Percentiles rank a stretch among this genome's conserved stretches.
phyloP scores from a whole-genome alignment of 2,797 vertebrate genomes.

The Gouania willdenowi region DNA sequence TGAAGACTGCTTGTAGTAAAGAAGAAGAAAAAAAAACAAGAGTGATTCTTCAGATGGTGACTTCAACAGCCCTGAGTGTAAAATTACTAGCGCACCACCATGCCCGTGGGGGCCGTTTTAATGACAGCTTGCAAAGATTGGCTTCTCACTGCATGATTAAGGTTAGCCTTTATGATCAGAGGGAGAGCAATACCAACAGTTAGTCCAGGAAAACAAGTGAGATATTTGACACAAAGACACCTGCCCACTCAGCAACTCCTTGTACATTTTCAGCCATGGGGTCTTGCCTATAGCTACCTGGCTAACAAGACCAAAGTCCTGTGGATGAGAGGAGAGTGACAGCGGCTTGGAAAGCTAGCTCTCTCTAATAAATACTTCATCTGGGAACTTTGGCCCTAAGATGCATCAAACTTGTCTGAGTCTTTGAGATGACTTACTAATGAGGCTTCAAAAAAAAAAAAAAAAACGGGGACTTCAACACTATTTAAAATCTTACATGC shows the following conservation, averaged over 20 bases:
- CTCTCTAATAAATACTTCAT: constrained; percentile 75
- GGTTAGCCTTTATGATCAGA: constrained; percentile 74
- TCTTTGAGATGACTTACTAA: constrained; percentile 64
- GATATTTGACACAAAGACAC: constrained; percentile 66
- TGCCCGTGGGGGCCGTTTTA: constrained; percentile 73
- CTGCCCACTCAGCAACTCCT: constrained; percentile 74
- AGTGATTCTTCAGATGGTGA: constrained; percentile 65
- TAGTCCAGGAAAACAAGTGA: constrained; percentile 68
- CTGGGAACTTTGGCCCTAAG: constrained; percentile 64
- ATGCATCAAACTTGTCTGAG: constrained; percentile 51
- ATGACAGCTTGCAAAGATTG: constrained; percentile 75
- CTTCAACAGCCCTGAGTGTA: constrained; percentile 72
- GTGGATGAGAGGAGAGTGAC: constrained; percentile 68
- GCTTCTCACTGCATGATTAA: constrained; percentile 69
- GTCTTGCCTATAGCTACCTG: constrained; percentile 55
- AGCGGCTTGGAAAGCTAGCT: constrained; percentile 61
- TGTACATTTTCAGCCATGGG: constrained; percentile 46
- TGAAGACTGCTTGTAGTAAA: constrained; percentile 55
- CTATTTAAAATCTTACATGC: constrained; percentile 38
- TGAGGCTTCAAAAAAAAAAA: constrained; percentile 70
- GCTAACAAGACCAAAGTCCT: constrained; percentile 69
- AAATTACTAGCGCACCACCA: constrained; percentile 50
- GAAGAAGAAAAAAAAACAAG: constrained; percentile 3
- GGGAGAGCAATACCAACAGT: constrained; percentile 71
- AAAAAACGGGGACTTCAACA: constrained; percentile 47